phyloP scores from a whole-genome alignment of 2,888 invertebrate genomes.

The Cetonia aurata region DNA sequence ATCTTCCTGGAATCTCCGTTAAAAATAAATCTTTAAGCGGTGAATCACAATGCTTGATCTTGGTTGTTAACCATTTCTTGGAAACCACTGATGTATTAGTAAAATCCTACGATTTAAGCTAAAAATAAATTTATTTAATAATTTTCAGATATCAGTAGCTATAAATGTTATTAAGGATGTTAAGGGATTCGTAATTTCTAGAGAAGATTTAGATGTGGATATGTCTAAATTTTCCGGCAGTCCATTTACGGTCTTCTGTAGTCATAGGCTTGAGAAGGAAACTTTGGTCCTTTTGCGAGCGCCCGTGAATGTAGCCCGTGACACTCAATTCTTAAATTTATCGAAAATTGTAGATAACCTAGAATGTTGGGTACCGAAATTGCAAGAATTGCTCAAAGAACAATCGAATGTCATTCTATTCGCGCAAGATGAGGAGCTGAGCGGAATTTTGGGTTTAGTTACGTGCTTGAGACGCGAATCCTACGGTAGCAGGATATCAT shows the following conservation, averaged over 20 bases:
- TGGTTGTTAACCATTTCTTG: conserved; percentile 49
- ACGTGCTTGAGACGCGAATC: conserved; percentile 88
- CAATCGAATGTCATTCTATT: conserved; percentile 69
- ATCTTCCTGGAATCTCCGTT: conserved; percentile 70
- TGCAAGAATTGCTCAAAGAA: conserved; percentile 51
- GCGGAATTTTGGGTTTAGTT: conserved; percentile 89
- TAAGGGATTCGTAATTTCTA: conserved; percentile 41
- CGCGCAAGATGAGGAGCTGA: conserved; percentile 75
- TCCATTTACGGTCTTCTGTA: conserved; percentile 1
- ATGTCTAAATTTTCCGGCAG: conserved; percentile 10
- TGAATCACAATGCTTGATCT: conserved; percentile 57
- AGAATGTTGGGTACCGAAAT: conserved; percentile 20
- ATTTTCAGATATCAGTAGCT: background rate
- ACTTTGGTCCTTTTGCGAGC: conserved; percentile 36
- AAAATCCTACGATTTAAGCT: too few relatives aligned
- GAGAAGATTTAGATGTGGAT: conserved; percentile 28
- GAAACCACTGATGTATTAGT: conserved; percentile 3
- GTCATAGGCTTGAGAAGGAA: conserved; percentile 15
- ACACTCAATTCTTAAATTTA: background rate
- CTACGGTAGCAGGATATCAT: conserved; percentile 70
- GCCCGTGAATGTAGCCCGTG: background rate
- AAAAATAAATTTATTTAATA: background rate
- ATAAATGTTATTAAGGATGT: background rate
- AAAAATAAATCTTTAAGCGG: conserved; percentile 72
- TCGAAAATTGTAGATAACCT: background rate